A percentile compares a stretch with the other conserved stretches of the same genome.
Conservation (phyloP, 1,140 invertebrate species). For the Apis cerana region DNA sequence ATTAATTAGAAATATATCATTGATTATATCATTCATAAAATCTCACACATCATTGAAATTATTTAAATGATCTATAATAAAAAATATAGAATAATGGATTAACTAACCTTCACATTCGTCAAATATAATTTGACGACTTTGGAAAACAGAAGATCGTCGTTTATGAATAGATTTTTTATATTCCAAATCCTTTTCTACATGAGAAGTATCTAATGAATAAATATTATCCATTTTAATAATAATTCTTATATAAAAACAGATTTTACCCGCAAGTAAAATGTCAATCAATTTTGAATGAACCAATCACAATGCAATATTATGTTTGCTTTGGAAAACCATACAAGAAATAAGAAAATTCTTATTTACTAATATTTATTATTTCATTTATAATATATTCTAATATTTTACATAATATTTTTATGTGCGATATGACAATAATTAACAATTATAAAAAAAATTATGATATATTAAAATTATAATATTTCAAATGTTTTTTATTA, state of each 20-base stretch:
- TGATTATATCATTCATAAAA: not conserved
- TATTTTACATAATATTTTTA: not conserved
- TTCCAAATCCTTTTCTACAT: not conserved
- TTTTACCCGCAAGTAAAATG: not conserved
- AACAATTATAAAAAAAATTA: too few relatives aligned
- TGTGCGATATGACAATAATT: too few relatives aligned
- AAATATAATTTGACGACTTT: constrained; percentile 28
- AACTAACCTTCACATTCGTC: constrained; percentile 54
- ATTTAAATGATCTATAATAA: not conserved
- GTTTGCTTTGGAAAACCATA: too few relatives aligned
- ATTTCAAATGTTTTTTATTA: not conserved
- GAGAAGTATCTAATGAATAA: not conserved
- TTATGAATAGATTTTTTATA: constrained; percentile 45
- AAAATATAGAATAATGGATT: not conserved
- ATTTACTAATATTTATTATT: not conserved
- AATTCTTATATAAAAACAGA: not conserved
- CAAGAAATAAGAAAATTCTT: not conserved
- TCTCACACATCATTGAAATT: constrained; percentile 1
- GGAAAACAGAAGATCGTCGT: constrained; percentile 68
- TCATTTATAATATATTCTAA: not conserved
- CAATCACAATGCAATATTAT: not conserved
- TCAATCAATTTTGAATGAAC: constrained; percentile 22
- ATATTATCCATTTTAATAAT: constrained; percentile 34
- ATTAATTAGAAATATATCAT: not conserved
- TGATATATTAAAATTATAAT: not conserved